Evolutionary conservation across 37 sponge, comb jelly and placozoan species (phyloP).

Genomic region (Agelas oroides): DNA sequence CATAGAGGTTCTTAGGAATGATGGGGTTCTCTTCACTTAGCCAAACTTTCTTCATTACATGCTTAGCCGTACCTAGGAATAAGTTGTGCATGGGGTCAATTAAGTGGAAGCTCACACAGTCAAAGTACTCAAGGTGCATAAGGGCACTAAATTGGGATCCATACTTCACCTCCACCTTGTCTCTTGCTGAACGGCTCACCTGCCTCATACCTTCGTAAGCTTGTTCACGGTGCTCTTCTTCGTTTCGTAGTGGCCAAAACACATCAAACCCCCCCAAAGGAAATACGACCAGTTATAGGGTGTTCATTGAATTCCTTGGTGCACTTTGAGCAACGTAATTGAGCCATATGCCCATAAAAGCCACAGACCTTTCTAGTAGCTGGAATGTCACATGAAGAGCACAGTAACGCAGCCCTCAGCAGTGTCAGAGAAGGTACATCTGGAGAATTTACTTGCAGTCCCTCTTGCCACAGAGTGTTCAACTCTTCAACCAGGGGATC

Average conservation of each 20-base stretch:
- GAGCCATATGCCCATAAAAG: slow-evolving; percentile 54
- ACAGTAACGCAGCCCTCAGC: slow-evolving; percentile 15
- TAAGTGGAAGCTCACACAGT: not conserved
- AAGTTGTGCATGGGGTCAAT: slow-evolving; percentile 70
- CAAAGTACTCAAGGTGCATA: slow-evolving; percentile 49
- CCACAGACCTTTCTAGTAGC: slow-evolving; percentile 62
- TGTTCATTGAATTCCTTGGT: not conserved
- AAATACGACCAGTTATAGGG: slow-evolving; percentile 19
- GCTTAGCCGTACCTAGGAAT: slow-evolving; percentile 55
- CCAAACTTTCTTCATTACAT: slow-evolving; percentile 30
- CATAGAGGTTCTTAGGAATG: not conserved
- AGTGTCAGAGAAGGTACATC: not conserved
- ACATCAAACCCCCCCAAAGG: slow-evolving; percentile 36
- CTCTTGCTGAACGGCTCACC: not conserved
- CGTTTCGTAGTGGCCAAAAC: slow-evolving; percentile 19
- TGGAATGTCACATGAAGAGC: slow-evolving; percentile 51
- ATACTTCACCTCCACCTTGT: slow-evolving; percentile 15
- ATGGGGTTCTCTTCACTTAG: slow-evolving; percentile 32
- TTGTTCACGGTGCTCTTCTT: slow-evolving; percentile 7
- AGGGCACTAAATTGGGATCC: slow-evolving; percentile 35
- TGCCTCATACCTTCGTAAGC: too few species aligned
- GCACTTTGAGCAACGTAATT: slow-evolving; percentile 50
- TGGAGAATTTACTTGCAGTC: not conserved
- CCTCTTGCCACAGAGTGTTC: slow-evolving; percentile 20
- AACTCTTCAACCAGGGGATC: slow-evolving; percentile 49